Evolutionary conservation across 2,888 invertebrate species (phyloP).

Genomic region (Aquatica leii): DNA sequence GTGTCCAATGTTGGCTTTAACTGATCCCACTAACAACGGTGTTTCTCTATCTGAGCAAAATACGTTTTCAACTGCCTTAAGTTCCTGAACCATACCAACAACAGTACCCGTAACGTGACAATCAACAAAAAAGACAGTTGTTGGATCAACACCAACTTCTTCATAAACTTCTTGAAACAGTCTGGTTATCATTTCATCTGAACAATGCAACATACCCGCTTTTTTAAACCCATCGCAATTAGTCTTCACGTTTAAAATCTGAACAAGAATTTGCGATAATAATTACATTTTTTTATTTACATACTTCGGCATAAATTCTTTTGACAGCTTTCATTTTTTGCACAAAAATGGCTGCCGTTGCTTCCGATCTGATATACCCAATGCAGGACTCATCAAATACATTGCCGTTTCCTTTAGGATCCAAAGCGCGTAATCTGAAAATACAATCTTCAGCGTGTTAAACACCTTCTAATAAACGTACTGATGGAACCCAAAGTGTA

Average conservation of each 20-base stretch:
- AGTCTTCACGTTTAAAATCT: constrained; percentile 33
- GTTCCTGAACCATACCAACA: constrained; percentile 89
- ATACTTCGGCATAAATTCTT: too few species aligned
- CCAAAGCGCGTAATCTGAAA: constrained; percentile 76
- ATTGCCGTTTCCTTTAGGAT: constrained; percentile 86
- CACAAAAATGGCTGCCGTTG: constrained; percentile 73
- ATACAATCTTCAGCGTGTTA: constrained; percentile 71
- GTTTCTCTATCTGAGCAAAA: constrained; percentile 75
- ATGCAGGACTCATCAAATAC: constrained; percentile 86
- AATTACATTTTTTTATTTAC: too few species aligned
- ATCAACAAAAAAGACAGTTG: constrained; percentile 76
- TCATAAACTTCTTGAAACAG: constrained; percentile 52
- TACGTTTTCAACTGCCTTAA: constrained; percentile 80
- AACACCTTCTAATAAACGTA: too few species aligned
- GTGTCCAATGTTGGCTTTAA: constrained; percentile 92
- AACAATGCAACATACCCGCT: constrained; percentile 39
- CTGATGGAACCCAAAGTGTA: constrained; percentile 84
- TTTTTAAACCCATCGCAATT: constrained; percentile 37
- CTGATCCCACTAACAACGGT: constrained; percentile 83
- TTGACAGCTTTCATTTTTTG: constrained; percentile 69
- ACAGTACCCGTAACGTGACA: constrained; percentile 77
- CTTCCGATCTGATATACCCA: constrained; percentile 85
- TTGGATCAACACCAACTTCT: constrained; percentile 73
- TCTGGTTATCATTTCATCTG: constrained; percentile 64
- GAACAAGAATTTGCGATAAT: too few species aligned